Conservation (phyloP, 2,888 invertebrate genomes). For the Embidobia sp. region DNA sequence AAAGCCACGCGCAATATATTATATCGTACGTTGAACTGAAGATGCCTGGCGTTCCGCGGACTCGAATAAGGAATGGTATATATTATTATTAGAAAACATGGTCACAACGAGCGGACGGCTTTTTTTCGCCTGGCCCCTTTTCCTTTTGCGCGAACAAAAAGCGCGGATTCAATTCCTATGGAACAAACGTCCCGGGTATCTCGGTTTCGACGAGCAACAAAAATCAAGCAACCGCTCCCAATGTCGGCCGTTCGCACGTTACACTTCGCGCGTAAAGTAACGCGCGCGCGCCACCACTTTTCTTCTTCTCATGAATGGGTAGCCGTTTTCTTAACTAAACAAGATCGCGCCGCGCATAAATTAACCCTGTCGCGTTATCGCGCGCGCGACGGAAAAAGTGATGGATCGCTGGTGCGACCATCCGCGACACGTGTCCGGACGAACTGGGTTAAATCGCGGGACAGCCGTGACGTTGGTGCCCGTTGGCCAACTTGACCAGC, state of each 20-base stretch:
- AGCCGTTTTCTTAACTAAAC: slow-evolving; percentile 12
- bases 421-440: too few relatives aligned
- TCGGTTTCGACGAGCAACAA: slow-evolving; percentile 8
- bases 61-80: too few relatives aligned
- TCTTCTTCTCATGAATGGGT: slow-evolving; percentile 16
- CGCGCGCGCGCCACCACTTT: background rate
- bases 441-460: background rate
- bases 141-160: background rate
- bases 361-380: too few relatives aligned
- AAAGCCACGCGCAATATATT: slow-evolving; percentile 45
- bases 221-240: background rate
- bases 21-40: slow-evolving; percentile 50
- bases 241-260: slow-evolving; percentile 14
- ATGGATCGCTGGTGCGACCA: too few relatives aligned
- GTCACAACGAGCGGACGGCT: background rate
- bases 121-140: too few relatives aligned
- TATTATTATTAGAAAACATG: too few relatives aligned
- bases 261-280: slow-evolving; percentile 9
- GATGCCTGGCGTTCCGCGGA: too few relatives aligned
- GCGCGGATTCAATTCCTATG: slow-evolving; percentile 5
- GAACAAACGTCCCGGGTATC: background rate
- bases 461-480: too few relatives aligned
- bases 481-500: slow-evolving; percentile 64
- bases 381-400: too few relatives aligned
- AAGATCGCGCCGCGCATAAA: slow-evolving; percentile 23